Conservation (phyloP, 2,888 invertebrate species). For the Aquatica leii region DNA sequence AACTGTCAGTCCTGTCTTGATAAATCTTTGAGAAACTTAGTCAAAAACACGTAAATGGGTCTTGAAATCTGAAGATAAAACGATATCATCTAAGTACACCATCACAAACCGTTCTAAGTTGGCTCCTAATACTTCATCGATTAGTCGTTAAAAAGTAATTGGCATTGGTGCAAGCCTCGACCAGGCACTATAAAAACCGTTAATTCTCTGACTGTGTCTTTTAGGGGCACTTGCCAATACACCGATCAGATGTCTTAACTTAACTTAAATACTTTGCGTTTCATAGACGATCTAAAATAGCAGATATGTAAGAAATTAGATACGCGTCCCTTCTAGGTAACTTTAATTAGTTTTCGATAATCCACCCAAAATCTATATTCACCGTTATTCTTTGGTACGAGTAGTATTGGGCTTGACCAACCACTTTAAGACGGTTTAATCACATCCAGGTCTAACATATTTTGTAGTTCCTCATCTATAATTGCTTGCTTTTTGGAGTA, state of each 20-base stretch:
- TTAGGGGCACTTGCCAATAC: constrained; percentile 43
- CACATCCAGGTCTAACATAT: background rate
- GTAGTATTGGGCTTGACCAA: background rate
- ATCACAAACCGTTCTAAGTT: too few species aligned
- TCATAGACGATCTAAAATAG: constrained; percentile 45
- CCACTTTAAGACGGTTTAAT: background rate
- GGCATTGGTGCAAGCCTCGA: constrained; percentile 24
- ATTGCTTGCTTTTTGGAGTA: background rate
- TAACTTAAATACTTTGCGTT: constrained; percentile 43
- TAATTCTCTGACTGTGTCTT: background rate
- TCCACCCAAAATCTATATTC: constrained; percentile 44
- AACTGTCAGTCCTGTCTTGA: too few species aligned
- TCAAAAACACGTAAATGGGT: too few species aligned
- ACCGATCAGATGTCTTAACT: constrained; percentile 45
- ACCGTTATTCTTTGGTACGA: constrained; percentile 51
- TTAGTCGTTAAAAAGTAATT: too few species aligned
- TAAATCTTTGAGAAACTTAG: too few species aligned
- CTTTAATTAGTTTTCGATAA: constrained; percentile 40
- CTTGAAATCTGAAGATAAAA: too few species aligned
- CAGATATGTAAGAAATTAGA: constrained; percentile 43
- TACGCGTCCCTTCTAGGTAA: constrained; percentile 37
- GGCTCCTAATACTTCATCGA: too few species aligned
- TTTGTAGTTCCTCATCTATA: background rate
- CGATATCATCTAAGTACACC: too few species aligned
- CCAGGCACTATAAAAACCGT: constrained; percentile 29